Percentiles rank a stretch among this genome's conserved stretches.
Evolutionary conservation across 37 sponge, comb jelly and placozoan species (phyloP).

Genomic region (Mnemiopsis leidyi): DNA sequence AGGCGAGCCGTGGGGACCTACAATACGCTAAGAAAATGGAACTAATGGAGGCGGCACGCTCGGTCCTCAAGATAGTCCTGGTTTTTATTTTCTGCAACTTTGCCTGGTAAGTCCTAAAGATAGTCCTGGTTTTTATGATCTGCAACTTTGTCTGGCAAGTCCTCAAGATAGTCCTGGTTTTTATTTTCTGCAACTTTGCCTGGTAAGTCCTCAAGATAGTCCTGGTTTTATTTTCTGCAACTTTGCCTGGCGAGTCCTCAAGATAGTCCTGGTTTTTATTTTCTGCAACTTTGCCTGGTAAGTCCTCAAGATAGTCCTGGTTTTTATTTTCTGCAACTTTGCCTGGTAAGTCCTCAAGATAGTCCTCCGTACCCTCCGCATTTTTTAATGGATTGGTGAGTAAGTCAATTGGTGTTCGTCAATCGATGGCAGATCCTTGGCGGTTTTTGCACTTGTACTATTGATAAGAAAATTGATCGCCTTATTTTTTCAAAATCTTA

Average conservation of each 20-base stretch:
- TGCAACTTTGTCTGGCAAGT: not conserved
- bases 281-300: not conserved
- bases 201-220: not conserved
- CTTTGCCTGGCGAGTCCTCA: not conserved
- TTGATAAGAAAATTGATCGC: no score
- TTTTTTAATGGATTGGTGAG: no score
- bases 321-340: not conserved
- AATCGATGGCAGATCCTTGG: no score
- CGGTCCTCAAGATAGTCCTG: constrained; percentile 49
- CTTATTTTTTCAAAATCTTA: no score
- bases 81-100: constrained; percentile 44
- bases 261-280: not conserved
- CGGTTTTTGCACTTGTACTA: no score
- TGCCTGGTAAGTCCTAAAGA: not conserved
- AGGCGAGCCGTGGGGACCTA: no score
- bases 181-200: not conserved
- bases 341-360: not conserved
- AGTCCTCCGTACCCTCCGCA: no score
- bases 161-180: not conserved
- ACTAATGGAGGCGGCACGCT: constrained; percentile 9
- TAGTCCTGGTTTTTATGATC: not conserved
- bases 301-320: not conserved
- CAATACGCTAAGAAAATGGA: constrained; percentile 3
- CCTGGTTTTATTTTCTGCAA: not conserved
- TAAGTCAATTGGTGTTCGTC: no score